These are phyloP conservation scores for Aurelia sp. DNA, from an alignment of 30 jellyfish, hydroid and myxozoan species.

Conservation along the genomic window DNA sequence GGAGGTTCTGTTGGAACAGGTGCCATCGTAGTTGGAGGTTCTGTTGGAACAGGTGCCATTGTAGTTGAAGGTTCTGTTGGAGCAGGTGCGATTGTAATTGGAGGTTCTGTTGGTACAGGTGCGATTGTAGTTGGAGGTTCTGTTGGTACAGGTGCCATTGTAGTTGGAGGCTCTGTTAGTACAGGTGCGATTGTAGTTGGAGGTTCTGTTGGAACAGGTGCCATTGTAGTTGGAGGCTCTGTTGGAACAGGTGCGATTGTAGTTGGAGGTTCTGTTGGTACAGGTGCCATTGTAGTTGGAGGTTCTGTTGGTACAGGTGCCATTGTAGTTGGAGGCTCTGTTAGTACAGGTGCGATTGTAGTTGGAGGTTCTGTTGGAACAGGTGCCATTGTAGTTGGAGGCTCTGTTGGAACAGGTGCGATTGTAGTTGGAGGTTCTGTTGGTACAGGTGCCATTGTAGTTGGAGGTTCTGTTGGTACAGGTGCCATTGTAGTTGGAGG, in stretches of 20 bases:
- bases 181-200: conserved; percentile 12
- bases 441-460: not conserved
- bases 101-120: not conserved
- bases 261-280: conserved; percentile 2
- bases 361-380: not conserved
- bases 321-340: not conserved
- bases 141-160: not conserved
- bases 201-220: not conserved
- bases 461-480: not conserved
- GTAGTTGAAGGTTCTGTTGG: not conserved
- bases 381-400: not conserved
- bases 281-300: not conserved
- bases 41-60: not conserved
- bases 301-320: not conserved
- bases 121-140: conserved; percentile 1
- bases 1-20: conserved; percentile 5
- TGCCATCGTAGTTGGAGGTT: conserved; percentile 5
- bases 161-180: not conserved
- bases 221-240: not conserved
- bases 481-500: not conserved
- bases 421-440: not conserved
- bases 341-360: conserved; percentile 3
- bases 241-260: not conserved
- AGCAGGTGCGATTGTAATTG: not conserved
- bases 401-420: not conserved